Conservation (phyloP, 30 jellyfish, hydroid and myxozoan genomes). For the Rhopilema esculentum region DNA sequence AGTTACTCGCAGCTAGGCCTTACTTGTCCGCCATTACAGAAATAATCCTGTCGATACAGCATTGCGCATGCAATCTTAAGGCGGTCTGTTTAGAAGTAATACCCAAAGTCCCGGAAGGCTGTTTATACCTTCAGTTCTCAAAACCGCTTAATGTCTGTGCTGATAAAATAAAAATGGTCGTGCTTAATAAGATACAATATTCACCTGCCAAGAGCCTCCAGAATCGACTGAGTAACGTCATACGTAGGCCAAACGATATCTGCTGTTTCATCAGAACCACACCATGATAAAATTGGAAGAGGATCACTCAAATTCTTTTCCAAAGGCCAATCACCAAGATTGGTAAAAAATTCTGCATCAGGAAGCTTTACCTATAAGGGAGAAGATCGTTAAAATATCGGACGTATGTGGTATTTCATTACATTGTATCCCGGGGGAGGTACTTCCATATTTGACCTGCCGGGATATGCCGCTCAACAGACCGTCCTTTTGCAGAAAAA, state of each 20-base stretch:
- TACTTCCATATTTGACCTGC: neutral
- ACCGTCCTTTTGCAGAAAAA: too few species aligned
- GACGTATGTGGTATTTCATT: neutral
- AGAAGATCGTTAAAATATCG: neutral
- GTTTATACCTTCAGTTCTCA: too few species aligned
- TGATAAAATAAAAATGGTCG: too few species aligned
- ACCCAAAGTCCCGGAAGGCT: too few species aligned
- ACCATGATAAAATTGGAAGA: constrained; percentile 90
- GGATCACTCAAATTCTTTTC: constrained; percentile 65
- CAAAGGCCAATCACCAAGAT: constrained; percentile 98
- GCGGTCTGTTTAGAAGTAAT: too few species aligned
- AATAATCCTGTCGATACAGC: too few species aligned
- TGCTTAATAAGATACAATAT: too few species aligned
- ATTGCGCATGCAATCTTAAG: too few species aligned
- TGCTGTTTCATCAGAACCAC: constrained; percentile 90
- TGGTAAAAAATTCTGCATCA: constrained; percentile 86
- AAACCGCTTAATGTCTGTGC: too few species aligned
- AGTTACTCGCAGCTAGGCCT: too few species aligned
- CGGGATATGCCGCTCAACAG: too few species aligned
- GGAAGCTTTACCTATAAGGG: constrained; percentile 82
- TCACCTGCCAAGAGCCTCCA: constrained; percentile 86
- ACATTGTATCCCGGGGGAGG: neutral
- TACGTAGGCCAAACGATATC: constrained; percentile 94
- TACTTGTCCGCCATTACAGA: too few species aligned
- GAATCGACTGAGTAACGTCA: constrained; percentile 76